Base-by-base conservation (phyloP, 2,888 invertebrate genomes). In the Andrena minutula region DNA sequence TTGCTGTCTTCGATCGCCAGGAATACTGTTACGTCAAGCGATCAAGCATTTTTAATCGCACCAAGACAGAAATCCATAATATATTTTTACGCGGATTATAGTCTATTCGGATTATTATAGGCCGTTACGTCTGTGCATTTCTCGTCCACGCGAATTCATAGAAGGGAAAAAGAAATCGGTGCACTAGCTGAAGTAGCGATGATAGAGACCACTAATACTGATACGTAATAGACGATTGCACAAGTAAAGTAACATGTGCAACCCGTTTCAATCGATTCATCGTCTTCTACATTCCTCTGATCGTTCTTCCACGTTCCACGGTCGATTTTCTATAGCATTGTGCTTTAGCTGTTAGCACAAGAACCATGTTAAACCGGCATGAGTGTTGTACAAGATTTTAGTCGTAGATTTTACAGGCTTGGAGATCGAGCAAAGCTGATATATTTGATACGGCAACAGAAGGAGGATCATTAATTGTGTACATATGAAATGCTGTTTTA, bases 401-500 rank as follows among this genome's bases (percentile, higher is more conserved):
- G 72, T 64, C 87, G 53, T 78, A 76, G 56, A 79, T 85, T 88
- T 90, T 87, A 85, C 77, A 79, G 72, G 76, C 73, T 41, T 75
- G 35, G 20, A 81, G 61, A 32, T 51, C 30, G 63, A 28, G 64
- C 53, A 66, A 41, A 72, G 23, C 56, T 72, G n/a, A 76, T 41
- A 76, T 41, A 60, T 74, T 72, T 71, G 47, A 30, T 83, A 53
- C 23, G 82, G 71, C 69, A 71, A 73, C 51, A 79, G 58, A 79
- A 16, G 71, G 63, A 75, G 78, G 60, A 74, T 88, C 77, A 82
- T 72, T 75, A 83, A 90, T 89, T 86, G 87, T 91, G 91, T 92
- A 92, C 88, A 92, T 92, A 92, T 87, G 83, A 86, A 90, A 89
- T 88, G 87, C 87, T 84, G 65, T 88, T 86, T 86, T 88, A 90